Percentiles rank a stretch among this genome's conserved stretches.
phyloP scores from a whole-genome alignment of 2,113 vertebrate species.

The pig (Sus scrofa) region T2T-Sscrofa CM000829.6:51972001-51972500 shows the following conservation, averaged over 20 bases:
- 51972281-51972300: neutral
- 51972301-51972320: neutral
- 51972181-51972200: neutral
- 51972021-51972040: neutral
- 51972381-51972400: neutral
- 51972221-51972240: neutral
- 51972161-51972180: neutral
- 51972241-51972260: neutral
- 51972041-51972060: neutral
- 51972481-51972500: neutral
- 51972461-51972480: neutral
- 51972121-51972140: neutral
- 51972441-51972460: neutral
- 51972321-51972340: neutral
- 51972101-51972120: neutral
- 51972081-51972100: neutral
- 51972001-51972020: neutral
- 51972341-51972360: neutral
- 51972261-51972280: neutral
- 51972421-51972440: neutral
- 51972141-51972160: neutral
- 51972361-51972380: neutral
- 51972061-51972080: neutral
- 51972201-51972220: neutral
- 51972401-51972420: neutral